Evolutionary conservation across 2,888 invertebrate species (phyloP).

Genomic region (Cataglyphis rosenhaueri): DNA sequence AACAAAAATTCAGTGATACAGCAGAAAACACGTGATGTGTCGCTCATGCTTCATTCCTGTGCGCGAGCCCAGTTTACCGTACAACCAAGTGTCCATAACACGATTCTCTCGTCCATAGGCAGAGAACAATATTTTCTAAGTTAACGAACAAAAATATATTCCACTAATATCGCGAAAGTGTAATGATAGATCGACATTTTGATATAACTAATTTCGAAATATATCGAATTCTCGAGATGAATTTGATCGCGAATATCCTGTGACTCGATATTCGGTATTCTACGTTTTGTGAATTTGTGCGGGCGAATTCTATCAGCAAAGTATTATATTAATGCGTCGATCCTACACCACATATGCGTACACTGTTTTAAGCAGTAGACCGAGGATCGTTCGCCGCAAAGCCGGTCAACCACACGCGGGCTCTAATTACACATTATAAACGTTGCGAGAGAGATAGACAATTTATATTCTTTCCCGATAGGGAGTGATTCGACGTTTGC

Average conservation of each 20-base stretch:
- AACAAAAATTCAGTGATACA: constrained; percentile 42
- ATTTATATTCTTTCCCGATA: constrained; percentile 57
- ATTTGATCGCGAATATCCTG: constrained; percentile 7
- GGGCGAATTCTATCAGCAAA: neutral
- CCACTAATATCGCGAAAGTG: constrained; percentile 7
- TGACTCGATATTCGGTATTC: constrained; percentile 10
- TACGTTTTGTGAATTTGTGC: constrained; percentile 24
- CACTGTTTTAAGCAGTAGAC: constrained; percentile 15
- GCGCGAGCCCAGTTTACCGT: constrained; percentile 15
- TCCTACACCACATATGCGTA: neutral
- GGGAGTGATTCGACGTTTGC: constrained; percentile 4
- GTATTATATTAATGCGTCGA: constrained; percentile 29
- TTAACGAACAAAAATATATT: neutral
- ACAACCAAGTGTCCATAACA: constrained; percentile 10
- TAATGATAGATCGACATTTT: constrained; percentile 21
- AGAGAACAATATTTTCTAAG: neutral
- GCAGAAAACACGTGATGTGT: constrained; percentile 14
- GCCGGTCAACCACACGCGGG: neutral
- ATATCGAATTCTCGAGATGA: neutral
- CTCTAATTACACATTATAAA: constrained; percentile 43
- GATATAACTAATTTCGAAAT: neutral
- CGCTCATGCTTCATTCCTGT: constrained; percentile 24
- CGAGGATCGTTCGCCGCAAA: neutral
- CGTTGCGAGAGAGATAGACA: neutral
- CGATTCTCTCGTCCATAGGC: neutral